Evolutionary conservation across 2,113 vertebrate species (phyloP).

Genomic region (Cyanoramphus novaezelandiae): DNA sequence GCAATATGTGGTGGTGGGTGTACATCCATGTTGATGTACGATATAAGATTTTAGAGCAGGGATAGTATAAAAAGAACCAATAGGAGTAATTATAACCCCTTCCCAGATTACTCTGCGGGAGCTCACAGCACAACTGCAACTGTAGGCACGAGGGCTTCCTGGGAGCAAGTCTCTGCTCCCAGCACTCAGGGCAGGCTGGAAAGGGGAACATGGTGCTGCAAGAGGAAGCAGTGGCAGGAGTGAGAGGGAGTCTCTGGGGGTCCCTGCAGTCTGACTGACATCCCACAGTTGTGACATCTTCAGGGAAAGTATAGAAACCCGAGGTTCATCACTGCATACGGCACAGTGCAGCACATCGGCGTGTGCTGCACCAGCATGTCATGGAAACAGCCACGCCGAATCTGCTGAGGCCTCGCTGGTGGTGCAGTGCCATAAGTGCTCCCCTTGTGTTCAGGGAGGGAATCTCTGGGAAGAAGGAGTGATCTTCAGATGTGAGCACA

Average conservation of each 20-base stretch:
- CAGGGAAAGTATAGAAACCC: not conserved
- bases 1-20: not conserved
- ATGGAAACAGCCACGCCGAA: not conserved
- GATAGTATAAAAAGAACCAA: not conserved
- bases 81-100: not conserved
- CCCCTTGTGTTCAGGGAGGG: conserved; percentile 1
- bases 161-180: not conserved
- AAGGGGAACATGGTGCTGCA: not conserved
- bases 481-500: conserved; percentile 2
- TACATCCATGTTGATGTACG: not conserved
- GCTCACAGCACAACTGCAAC: not conserved
- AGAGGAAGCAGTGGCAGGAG: not conserved
- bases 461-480: not conserved
- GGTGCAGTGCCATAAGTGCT: not conserved
- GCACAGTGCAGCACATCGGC: not conserved
- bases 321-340: accelerated
- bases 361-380: not conserved
- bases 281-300: not conserved
- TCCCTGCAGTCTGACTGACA: not conserved
- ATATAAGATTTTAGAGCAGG: not conserved
- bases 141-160: not conserved
- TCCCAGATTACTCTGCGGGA: not conserved
- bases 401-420: accelerated
- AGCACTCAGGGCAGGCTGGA: not conserved
- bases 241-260: not conserved